Base-by-base conservation (phyloP, 2,113 vertebrate genomes). In the Cyrtonyx montezumae region DNA sequence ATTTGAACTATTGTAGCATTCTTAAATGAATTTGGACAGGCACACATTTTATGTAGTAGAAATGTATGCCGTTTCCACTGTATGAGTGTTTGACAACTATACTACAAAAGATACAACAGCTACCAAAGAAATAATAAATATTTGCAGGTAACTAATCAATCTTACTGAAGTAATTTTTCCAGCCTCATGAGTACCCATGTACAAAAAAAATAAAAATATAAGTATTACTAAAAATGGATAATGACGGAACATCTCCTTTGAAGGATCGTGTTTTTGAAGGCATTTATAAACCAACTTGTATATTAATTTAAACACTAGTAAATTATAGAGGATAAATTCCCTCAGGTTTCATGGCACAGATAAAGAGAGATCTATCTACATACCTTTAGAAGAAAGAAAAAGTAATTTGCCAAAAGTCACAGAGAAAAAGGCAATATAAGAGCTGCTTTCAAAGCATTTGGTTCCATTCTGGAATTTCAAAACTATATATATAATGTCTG, bases 1-100 rank as follows among this genome's bases (percentile, higher is more conserved):
- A 93, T 96, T 95, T 81, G 97, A 94, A 96, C 84, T 88, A 76
- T 56, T 82, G 95, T 45, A 79, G n/a, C 3, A 56, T n/a, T 69
- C 28, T 75, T 53, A 76, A 93, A 93, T 78, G n/a, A 12, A 30
- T 79, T 95, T 91, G 79, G 46, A 96, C 56, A 75, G 56, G 4
- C 25, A 74, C 6, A 19, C 5, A 9, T 62, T 93, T 94, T 43
- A 23, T 61, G 11, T 11, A 55, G 36, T 9, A 85, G 62, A 96
- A 91, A 83, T 59, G 30, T 32, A 25, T 30, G 22, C 9, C 6
- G 4, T 93, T 79, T 20, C 19, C 13, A 30, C 58, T 40, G 12
- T 11, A 30, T 32, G 46, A 58, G 62, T 55, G 1, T 71, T 81
- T 71, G 62, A 75, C 13, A 79, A 20, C 42, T 67, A 6, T 14